phyloP scores from a whole-genome alignment of 2,888 invertebrate genomes.

The Cremastinae sp. region DNA sequence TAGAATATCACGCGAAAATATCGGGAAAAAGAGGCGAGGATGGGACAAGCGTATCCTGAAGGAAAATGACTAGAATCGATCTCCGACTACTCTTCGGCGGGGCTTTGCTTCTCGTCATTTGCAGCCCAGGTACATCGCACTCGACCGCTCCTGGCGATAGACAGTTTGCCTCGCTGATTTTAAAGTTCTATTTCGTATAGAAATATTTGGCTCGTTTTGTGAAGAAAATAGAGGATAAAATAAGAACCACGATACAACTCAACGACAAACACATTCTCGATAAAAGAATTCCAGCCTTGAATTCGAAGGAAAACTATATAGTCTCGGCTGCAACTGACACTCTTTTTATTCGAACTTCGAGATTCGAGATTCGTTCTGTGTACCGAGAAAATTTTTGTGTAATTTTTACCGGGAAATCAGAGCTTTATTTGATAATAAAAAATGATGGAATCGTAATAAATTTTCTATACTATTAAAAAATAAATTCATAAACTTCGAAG shows the following conservation, averaged over 20 bases:
- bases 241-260: constrained; percentile 2
- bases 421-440: too few species aligned
- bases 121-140: constrained; percentile 44
- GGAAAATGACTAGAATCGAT: constrained; percentile 55
- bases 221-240: constrained; percentile 36
- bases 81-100: constrained; percentile 55
- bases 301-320: neutral
- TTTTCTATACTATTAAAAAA: too few species aligned
- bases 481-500: too few species aligned
- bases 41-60: constrained; percentile 36
- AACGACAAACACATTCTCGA: constrained; percentile 12
- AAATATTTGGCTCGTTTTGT: constrained; percentile 52
- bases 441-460: too few species aligned
- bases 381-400: too few species aligned
- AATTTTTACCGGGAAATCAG: too few species aligned
- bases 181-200: constrained; percentile 49
- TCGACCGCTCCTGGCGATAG: constrained; percentile 53
- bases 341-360: too few species aligned
- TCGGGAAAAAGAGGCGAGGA: constrained; percentile 7
- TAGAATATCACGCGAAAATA: neutral
- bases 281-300: constrained; percentile 14
- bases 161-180: constrained; percentile 49
- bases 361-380: too few species aligned
- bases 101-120: constrained; percentile 53
- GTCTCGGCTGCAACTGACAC: neutral